phyloP scores from a whole-genome alignment of 2,113 vertebrate species.

The Copsychus sechellarum region DNA sequence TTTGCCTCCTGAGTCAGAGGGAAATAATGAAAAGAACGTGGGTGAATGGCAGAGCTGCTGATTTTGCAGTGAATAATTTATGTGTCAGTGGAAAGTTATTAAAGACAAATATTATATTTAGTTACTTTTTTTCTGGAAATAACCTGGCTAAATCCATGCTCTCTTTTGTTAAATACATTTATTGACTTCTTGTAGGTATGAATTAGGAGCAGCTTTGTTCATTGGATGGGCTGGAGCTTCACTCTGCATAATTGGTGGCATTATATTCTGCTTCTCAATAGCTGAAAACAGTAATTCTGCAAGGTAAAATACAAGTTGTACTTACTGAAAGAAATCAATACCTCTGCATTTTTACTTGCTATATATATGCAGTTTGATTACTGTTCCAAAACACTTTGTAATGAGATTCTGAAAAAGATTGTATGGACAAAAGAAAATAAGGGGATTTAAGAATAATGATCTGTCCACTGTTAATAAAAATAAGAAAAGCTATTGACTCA shows the following conservation, averaged over 20 bases:
- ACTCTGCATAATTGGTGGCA: conserved; percentile 85
- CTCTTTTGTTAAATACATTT: conserved; percentile 6
- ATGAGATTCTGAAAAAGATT: background rate
- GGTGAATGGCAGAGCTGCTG: background rate
- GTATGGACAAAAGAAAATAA: background rate
- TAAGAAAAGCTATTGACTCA: background rate
- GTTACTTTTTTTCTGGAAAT: background rate
- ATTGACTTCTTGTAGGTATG: conserved; percentile 79
- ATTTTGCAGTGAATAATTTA: background rate
- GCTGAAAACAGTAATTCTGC: conserved; percentile 70
- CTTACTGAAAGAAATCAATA: background rate
- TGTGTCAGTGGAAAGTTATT: background rate
- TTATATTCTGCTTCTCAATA: conserved; percentile 84
- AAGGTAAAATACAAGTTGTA: conserved; percentile 71
- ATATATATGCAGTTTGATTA: background rate
- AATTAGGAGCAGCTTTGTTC: conserved; percentile 92
- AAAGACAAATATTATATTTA: background rate
- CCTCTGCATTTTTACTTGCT: background rate
- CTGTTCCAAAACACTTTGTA: background rate
- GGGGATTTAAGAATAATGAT: background rate
- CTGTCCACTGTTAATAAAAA: background rate
- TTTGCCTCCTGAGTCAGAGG: background rate
- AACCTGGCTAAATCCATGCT: background rate
- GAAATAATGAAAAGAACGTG: background rate
- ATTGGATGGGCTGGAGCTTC: conserved; percentile 92